These are phyloP conservation scores for Galbula dea DNA, from an alignment of 2,113 vertebrate species.

Conservation along the genomic window DNA sequence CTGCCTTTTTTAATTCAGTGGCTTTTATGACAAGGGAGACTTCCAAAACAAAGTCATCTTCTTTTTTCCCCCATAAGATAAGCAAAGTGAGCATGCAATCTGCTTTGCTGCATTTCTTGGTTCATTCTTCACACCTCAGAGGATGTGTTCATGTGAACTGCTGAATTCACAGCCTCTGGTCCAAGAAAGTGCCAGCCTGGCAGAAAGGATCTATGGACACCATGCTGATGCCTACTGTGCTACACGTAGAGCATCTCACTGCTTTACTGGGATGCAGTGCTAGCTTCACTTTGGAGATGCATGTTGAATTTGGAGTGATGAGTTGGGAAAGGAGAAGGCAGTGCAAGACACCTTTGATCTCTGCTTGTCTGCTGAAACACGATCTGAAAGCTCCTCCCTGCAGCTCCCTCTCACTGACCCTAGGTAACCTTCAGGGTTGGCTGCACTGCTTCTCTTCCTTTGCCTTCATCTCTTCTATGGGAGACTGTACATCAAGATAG, in stretches of 20 bases:
- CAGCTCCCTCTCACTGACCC: not conserved
- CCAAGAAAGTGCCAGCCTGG: not conserved
- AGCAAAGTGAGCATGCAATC: not conserved
- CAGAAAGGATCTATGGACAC: not conserved
- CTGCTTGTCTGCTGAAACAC: not conserved
- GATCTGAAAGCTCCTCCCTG: not conserved
- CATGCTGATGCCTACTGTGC: not conserved
- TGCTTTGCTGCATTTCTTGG: not conserved
- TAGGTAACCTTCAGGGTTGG: not conserved
- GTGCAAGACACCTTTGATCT: conserved; percentile 1
- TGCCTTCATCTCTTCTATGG: not conserved
- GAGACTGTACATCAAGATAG: not conserved
- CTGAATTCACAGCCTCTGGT: not conserved
- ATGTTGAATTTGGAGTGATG: not conserved
- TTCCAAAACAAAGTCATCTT: not conserved
- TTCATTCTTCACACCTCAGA: not conserved
- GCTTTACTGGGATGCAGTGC: not conserved
- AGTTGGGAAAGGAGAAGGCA: not conserved
- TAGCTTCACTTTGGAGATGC: not conserved
- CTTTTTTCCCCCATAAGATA: not conserved
- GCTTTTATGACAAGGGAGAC: not conserved
- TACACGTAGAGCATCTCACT: not conserved
- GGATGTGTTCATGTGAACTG: not conserved
- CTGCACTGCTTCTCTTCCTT: not conserved
- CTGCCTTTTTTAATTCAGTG: not conserved